Evolutionary conservation across 2,113 vertebrate genomes (phyloP), one percentile per base, ranked within the genome.

Genomic region (Emydocephalus ijimae): DNA sequence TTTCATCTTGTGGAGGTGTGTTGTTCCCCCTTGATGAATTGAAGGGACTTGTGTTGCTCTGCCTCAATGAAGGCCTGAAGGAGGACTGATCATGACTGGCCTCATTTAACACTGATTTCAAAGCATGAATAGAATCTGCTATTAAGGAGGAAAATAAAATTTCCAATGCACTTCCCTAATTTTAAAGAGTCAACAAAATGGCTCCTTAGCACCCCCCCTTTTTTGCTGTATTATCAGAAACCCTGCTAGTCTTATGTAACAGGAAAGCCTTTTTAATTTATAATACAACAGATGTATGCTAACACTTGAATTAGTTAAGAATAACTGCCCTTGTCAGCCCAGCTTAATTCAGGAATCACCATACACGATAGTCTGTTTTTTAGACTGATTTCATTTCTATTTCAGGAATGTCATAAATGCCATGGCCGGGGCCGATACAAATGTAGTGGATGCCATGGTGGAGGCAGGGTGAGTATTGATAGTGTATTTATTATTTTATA

Each of bases 331-430:
- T 39, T 34, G n/a, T 45, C 45, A 64, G 56, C 5, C 57, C 54
- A 54, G 93, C 55, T 88, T 0, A 0, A 85, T 29, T 85, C 43
- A 93, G 55, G 20, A 92, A 93, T 92, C 85, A 61, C 26, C 29
- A 87, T 55, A 39, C 26, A 52, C 9, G 34, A n/a, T 18, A n/a
- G 50, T 91, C 29, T 85, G 14, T 87, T 92, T 92, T 52, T 11
- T 52, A 12, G 50, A 52, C 50, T 52, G 11, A 23, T 87, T 92
- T 92, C 0, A 0, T 90, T 90, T 91, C 34, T 21, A 34, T 96
- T 91, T 21, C 93, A 97, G 98, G 52, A 93, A 24, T 98, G 98
- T 50, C 98, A 97, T 97, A 96, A 95, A 8, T 98, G 98, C 85
- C 95, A 93, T 0, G 97, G 98, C 21, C 97, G 91, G 0, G 97